phyloP scores from a whole-genome alignment of 2,113 vertebrate species.

The Rhynchopsitta pachyrhyncha region DNA sequence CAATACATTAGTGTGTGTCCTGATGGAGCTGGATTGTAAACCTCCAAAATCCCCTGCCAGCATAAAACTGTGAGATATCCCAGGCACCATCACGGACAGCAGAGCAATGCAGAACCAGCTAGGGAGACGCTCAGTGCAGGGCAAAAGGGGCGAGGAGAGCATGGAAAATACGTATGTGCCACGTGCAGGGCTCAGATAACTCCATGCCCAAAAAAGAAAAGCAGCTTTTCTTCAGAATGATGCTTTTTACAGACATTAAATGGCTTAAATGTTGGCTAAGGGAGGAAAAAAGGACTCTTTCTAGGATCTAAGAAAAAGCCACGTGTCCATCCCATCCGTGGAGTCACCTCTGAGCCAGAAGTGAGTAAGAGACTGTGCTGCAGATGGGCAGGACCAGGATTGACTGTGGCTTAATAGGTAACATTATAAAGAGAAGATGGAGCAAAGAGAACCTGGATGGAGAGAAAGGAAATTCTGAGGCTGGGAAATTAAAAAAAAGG shows the following conservation, averaged over 20 bases:
- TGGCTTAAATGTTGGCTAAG: background rate
- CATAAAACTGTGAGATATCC: background rate
- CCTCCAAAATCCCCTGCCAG: background rate
- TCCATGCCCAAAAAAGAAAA: background rate
- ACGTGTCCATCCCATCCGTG: accelerated
- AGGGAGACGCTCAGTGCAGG: background rate
- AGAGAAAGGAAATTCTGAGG: background rate
- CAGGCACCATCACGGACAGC: background rate
- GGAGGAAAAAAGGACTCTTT: background rate
- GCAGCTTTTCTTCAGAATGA: background rate
- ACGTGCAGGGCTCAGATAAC: background rate
- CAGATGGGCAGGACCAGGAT: background rate
- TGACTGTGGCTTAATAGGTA: background rate
- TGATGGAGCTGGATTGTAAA: background rate
- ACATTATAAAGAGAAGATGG: background rate
- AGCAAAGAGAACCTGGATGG: background rate
- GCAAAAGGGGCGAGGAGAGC: background rate
- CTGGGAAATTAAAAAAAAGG: background rate
- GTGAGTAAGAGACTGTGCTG: background rate
- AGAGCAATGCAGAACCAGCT: background rate
- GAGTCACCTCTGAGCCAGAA: background rate
- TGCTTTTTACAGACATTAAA: background rate
- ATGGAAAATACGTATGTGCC: background rate
- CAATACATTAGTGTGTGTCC: background rate
- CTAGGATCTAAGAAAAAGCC: background rate